A percentile compares a stretch with the other conserved stretches of the same genome.
Conservation (phyloP, 2,888 invertebrate species). For the Acrocera orbiculus region DNA sequence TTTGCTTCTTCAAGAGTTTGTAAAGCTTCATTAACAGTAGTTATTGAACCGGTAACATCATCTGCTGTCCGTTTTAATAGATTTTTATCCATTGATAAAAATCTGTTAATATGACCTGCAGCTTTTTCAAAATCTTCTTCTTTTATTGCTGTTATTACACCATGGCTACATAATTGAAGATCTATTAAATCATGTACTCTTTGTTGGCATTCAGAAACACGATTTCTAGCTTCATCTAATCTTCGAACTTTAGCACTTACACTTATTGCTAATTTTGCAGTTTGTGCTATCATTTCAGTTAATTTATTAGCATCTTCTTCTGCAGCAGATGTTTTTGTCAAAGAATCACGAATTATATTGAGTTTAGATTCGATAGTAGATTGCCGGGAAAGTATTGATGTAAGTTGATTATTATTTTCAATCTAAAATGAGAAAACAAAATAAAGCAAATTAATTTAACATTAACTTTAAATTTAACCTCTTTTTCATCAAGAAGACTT, state of each 20-base stretch:
- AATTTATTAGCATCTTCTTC: slow-evolving; percentile 65
- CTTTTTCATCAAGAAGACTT: slow-evolving; percentile 17
- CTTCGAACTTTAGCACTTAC: slow-evolving; percentile 92
- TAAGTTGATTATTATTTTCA: slow-evolving; percentile 49
- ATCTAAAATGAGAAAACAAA: slow-evolving; percentile 33
- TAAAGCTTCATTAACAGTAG: slow-evolving; percentile 30
- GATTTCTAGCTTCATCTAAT: slow-evolving; percentile 69
- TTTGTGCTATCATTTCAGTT: slow-evolving; percentile 67
- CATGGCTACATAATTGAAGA: slow-evolving; percentile 87
- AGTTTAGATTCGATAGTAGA: slow-evolving; percentile 64
- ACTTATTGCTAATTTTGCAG: slow-evolving; percentile 76
- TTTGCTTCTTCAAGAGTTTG: slow-evolving; percentile 53
- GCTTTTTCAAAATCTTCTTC: slow-evolving; percentile 94
- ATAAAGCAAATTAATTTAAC: too few species aligned
- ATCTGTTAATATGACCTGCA: slow-evolving; percentile 87
- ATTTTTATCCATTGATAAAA: slow-evolving; percentile 80
- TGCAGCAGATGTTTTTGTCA: slow-evolving; percentile 61
- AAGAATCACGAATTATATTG: slow-evolving; percentile 57
- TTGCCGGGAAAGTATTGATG: slow-evolving; percentile 53
- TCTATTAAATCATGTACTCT: slow-evolving; percentile 90
- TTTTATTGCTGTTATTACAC: slow-evolving; percentile 85
- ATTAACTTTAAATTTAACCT: slow-evolving; percentile 13
- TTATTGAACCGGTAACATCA: slow-evolving; percentile 44
- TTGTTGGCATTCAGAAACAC: slow-evolving; percentile 86
- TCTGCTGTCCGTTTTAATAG: slow-evolving; percentile 57